A percentile compares a stretch with the other conserved stretches of the same genome.
Evolutionary conservation across 2,797 vertebrate species (phyloP).

Genomic region (Darevskia mixta): DNA sequence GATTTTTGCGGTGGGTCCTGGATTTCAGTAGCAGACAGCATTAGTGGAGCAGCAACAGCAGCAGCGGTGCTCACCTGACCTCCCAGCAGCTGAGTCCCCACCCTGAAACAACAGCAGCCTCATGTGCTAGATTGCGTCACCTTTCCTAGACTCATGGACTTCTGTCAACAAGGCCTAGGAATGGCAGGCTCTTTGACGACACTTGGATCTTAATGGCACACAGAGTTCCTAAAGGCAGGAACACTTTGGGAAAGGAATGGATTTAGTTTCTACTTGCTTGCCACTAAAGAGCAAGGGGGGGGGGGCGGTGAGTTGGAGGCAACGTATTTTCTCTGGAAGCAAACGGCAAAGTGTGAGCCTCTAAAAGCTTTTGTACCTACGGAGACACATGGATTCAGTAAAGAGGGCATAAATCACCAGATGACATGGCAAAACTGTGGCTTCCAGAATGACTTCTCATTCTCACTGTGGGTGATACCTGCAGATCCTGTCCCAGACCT

Average conservation of each 20-base stretch:
- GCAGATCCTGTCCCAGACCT: too few relatives aligned
- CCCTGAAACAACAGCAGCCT: constrained; percentile 51
- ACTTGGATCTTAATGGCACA: constrained; percentile 45
- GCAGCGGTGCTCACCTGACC: too few relatives aligned
- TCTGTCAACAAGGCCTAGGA: background rate
- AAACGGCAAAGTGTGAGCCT: constrained; percentile 38
- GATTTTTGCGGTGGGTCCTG: too few relatives aligned
- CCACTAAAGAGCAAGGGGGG: background rate
- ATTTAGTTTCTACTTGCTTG: constrained; percentile 47
- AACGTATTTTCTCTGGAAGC: constrained; percentile 51
- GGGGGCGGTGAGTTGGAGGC: background rate
- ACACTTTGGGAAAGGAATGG: constrained; percentile 42
- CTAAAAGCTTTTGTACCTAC: constrained; percentile 32
- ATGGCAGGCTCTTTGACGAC: constrained; percentile 34
- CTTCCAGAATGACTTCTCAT: constrained; percentile 27
- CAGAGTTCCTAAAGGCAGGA: constrained; percentile 41
- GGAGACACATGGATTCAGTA: background rate
- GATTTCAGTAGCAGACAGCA: too few relatives aligned
- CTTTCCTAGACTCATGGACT: background rate
- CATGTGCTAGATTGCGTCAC: constrained; percentile 32
- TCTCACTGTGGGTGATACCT: background rate
- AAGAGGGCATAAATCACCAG: constrained; percentile 12
- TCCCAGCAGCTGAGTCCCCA: too few relatives aligned
- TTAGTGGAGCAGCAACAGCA: too few relatives aligned
- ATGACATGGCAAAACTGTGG: constrained; percentile 14